A percentile compares a stretch with the other conserved stretches of the same genome.
Conservation (phyloP, 2,113 vertebrate species). For the Ceyx cyanopectus region DNA sequence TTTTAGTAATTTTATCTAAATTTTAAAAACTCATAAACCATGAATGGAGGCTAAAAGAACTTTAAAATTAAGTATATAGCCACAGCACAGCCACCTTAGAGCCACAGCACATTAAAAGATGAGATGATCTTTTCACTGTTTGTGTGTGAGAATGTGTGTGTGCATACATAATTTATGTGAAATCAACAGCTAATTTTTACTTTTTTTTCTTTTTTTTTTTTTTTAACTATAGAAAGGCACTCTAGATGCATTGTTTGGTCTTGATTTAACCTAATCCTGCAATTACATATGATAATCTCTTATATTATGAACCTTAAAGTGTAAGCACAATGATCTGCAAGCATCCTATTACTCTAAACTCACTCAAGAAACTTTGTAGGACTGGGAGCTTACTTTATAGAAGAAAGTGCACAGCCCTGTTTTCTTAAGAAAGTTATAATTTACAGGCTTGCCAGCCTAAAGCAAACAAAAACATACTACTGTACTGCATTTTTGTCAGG, state of each 20-base stretch:
- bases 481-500: not conserved
- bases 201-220: not conserved
- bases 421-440: not conserved
- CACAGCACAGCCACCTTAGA: not conserved
- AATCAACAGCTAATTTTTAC: not conserved
- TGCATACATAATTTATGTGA: not conserved
- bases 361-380: not conserved
- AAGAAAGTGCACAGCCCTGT: not conserved
- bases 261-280: not conserved
- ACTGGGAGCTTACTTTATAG: not conserved
- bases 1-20: not conserved
- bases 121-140: not conserved
- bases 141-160: not conserved
- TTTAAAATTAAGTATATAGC: not conserved
- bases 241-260: not conserved
- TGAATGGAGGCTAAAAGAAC: not conserved
- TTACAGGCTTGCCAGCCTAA: not conserved
- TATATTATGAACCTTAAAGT: not conserved
- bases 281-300: not conserved
- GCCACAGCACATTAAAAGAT: rapidly evolving
- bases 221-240: not conserved
- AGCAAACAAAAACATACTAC: not conserved
- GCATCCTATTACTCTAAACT: not conserved
- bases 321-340: not conserved
- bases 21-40: not conserved